A percentile compares a stretch with the other conserved stretches of the same genome.
Conservation (phyloP, 2,797 vertebrate species). For the Ateles fusciceps region DNA sequence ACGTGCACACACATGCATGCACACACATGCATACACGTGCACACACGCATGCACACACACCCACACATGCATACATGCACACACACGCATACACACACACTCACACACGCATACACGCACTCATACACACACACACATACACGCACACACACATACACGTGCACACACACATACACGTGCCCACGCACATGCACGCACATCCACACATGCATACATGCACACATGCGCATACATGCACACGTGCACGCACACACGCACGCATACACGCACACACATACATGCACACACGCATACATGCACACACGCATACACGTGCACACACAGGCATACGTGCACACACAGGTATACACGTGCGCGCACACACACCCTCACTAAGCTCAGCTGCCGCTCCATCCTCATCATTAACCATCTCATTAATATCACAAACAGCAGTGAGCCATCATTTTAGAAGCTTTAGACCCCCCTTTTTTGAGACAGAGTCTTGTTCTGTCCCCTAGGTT, state of each 20-base stretch:
- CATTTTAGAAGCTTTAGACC: fast-evolving
- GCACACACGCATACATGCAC: too few species aligned
- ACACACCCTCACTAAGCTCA: neutral
- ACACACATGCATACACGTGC: fast-evolving
- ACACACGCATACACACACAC: too few species aligned
- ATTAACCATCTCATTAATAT: neutral
- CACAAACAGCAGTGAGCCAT: neutral
- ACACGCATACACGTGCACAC: too few species aligned
- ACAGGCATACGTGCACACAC: fast-evolving
- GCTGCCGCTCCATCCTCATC: neutral
- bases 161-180: too few species aligned
- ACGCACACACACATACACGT: too few species aligned
- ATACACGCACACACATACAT: fast-evolving
- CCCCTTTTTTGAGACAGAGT: too few species aligned
- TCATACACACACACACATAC: fast-evolving
- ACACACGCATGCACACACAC: fast-evolving
- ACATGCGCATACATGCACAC: too few species aligned
- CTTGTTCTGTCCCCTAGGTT: neutral
- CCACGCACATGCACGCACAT: fast-evolving
- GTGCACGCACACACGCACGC: fast-evolving
- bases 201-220: fast-evolving
- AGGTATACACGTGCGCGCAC: fast-evolving
- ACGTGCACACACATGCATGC: fast-evolving
- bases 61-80: fast-evolving
- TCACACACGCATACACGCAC: fast-evolving